Percentiles rank a stretch among this genome's conserved stretches.
Evolutionary conservation across 2,888 invertebrate genomes (phyloP).

Genomic region (Philonicus albiceps): DNA sequence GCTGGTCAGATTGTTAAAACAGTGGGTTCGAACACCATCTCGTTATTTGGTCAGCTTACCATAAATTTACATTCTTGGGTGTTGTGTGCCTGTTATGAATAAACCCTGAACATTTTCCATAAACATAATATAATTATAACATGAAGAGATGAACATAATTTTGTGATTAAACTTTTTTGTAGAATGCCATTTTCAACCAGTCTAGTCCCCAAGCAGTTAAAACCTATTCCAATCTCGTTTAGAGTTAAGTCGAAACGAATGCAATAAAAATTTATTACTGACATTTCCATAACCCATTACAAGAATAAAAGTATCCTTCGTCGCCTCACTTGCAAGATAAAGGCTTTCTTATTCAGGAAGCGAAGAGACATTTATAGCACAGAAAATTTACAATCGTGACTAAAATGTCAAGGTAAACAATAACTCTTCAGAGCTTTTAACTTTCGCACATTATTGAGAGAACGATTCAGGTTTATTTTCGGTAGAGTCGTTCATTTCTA

Average conservation of each 20-base stretch:
- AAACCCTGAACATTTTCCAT: too few species aligned
- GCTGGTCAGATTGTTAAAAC: too few species aligned
- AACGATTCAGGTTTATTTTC: not conserved
- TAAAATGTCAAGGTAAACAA: not conserved
- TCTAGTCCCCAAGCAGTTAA: not conserved
- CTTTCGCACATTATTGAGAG: not conserved
- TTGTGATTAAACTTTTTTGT: not conserved
- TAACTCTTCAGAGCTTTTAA: not conserved
- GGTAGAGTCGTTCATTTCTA: not conserved
- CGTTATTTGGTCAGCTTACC: too few species aligned
- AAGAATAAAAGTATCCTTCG: not conserved
- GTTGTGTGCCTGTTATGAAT: too few species aligned
- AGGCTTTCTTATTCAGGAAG: not conserved
- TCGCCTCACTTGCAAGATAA: not conserved
- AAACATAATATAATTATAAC: too few species aligned
- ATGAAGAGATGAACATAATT: too few species aligned
- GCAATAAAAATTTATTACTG: not conserved
- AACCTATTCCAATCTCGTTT: not conserved
- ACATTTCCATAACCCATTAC: not conserved
- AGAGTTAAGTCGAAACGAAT: not conserved
- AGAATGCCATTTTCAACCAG: not conserved
- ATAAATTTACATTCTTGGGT: too few species aligned
- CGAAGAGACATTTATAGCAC: not conserved
- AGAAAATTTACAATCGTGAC: not conserved
- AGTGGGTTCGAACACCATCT: too few species aligned